phyloP scores from a whole-genome alignment of 2,113 vertebrate species.

The Nicator chloris region DNA sequence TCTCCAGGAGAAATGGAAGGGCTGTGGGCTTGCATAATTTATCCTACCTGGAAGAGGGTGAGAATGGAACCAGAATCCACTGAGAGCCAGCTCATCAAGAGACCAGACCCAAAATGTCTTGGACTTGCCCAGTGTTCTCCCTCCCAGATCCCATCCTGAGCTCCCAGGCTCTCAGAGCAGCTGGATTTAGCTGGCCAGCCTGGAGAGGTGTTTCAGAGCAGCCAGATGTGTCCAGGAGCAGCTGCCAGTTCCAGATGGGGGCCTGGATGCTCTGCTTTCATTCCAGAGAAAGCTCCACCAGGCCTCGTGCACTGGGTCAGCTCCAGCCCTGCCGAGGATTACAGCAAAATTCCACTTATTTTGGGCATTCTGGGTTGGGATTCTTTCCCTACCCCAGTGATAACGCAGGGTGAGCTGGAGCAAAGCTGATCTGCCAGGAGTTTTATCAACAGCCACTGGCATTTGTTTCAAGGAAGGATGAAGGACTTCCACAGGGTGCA shows the following conservation, averaged over 20 bases:
- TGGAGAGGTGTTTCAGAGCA: background rate
- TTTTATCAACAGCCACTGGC: background rate
- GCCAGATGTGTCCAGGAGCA: background rate
- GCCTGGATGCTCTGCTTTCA: background rate
- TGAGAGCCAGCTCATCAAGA: background rate
- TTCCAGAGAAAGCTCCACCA: background rate
- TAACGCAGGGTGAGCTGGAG: background rate
- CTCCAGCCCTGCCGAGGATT: background rate
- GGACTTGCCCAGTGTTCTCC: rapidly evolving
- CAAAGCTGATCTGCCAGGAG: background rate
- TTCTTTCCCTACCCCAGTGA: background rate
- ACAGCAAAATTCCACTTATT: background rate
- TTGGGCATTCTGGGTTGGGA: background rate
- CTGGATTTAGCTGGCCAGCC: background rate
- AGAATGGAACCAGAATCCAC: background rate
- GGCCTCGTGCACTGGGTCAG: rapidly evolving
- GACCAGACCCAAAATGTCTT: background rate
- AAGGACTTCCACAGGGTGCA: background rate
- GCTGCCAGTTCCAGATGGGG: background rate
- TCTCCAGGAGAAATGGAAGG: background rate
- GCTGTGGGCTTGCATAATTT: background rate
- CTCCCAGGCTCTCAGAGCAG: too few relatives aligned
- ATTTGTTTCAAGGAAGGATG: background rate
- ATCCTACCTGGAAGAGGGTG: background rate
- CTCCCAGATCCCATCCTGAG: background rate